phyloP scores from a whole-genome alignment of 2,797 vertebrate genomes.

The Sebastolobus altivelis region DNA sequence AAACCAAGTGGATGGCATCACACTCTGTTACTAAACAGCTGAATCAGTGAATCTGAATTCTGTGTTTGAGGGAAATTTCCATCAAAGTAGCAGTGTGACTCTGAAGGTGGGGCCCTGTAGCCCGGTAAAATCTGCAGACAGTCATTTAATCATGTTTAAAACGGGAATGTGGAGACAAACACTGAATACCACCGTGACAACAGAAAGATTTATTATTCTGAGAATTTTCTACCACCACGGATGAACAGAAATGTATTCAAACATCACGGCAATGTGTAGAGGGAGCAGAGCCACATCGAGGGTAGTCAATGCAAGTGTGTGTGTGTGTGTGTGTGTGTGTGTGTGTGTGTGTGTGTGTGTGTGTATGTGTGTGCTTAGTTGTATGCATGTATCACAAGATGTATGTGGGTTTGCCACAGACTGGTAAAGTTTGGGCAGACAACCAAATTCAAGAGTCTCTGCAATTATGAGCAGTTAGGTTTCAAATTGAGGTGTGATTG shows the following conservation, averaged over 20 bases:
- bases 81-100: not conserved
- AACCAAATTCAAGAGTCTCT: not conserved
- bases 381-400: not conserved
- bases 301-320: not conserved
- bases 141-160: conserved; percentile 43
- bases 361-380: not conserved
- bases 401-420: not conserved
- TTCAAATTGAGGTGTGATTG: not conserved
- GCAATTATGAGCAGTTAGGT: not conserved
- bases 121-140: conserved; percentile 2
- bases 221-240: conserved; percentile 36
- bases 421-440: conserved; percentile 8
- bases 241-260: conserved; percentile 46
- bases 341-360: not conserved
- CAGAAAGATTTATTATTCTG: conserved; percentile 41
- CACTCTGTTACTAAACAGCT: conserved; percentile 20
- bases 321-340: conserved; percentile 13
- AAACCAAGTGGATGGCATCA: conserved; percentile 16
- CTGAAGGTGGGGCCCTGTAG: not conserved
- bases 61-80: conserved; percentile 1
- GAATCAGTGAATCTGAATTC: conserved; percentile 9
- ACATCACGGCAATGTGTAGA: conserved; percentile 7
- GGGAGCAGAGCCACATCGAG: conserved; percentile 15
- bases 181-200: conserved; percentile 19
- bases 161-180: conserved; percentile 45